These are phyloP conservation scores for Hartigia nigra DNA, from an alignment of 2,888 invertebrate species.

Conservation along the genomic window DNA sequence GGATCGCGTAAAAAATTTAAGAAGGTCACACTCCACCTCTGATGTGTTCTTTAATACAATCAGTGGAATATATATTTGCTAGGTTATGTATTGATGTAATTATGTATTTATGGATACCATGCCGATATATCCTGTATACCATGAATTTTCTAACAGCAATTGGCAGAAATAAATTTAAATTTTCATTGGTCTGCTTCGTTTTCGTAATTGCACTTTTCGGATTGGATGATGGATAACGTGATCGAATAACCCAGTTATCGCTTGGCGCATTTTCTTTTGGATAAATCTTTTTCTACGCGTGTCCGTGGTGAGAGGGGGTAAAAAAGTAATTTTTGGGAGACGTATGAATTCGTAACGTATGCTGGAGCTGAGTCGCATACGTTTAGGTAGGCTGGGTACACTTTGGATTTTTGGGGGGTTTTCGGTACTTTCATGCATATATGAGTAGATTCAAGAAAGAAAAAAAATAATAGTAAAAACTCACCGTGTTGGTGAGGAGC, in stretches of 20 bases:
- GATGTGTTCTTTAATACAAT: not conserved
- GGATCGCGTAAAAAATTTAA: constrained; percentile 9
- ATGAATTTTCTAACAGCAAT: not conserved
- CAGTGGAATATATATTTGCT: too few relatives aligned
- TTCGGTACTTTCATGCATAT: not conserved
- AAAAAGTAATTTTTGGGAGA: not conserved
- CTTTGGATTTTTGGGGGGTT: not conserved
- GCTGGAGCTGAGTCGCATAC: not conserved
- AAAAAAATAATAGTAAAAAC: constrained; percentile 28
- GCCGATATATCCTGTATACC: not conserved
- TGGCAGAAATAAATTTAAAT: not conserved
- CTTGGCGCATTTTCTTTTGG: not conserved
- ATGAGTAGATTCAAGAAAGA: not conserved
- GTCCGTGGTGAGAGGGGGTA: not conserved
- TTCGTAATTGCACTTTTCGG: not conserved
- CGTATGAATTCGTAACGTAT: not conserved
- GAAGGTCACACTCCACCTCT: not conserved
- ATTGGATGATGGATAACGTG: not conserved
- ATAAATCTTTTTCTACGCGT: not conserved
- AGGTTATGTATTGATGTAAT: not conserved
- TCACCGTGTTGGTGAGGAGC: constrained; percentile 73
- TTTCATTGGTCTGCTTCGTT: not conserved
- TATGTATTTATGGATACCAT: not conserved
- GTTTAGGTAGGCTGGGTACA: not conserved
- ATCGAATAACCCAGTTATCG: not conserved